Percentiles rank a stretch among this genome's conserved stretches.
phyloP scores from a whole-genome alignment of 2,888 invertebrate species.

The Ephialtes manifestator region DNA sequence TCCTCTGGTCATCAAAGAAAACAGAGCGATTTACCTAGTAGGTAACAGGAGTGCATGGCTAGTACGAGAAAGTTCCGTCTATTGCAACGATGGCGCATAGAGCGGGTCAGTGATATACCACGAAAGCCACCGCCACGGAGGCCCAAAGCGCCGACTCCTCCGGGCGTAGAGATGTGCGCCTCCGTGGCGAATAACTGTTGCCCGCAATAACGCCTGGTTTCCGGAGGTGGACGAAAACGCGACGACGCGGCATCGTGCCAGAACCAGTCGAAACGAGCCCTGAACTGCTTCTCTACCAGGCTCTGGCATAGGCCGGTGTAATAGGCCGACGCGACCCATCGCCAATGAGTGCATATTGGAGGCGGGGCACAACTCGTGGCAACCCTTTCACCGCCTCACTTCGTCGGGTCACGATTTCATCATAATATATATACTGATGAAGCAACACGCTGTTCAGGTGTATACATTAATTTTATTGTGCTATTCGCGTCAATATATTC shows the following conservation, averaged over 20 bases:
- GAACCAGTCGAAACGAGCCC: slow-evolving; percentile 79
- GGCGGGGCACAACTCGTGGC: slow-evolving; percentile 82
- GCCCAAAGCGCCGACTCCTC: slow-evolving; percentile 63
- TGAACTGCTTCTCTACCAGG: slow-evolving; percentile 70
- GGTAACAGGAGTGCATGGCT: slow-evolving; percentile 26
- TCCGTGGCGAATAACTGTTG: slow-evolving; percentile 68
- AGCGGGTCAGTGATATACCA: slow-evolving; percentile 60
- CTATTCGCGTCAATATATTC: background rate
- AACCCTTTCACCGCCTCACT: slow-evolving; percentile 63
- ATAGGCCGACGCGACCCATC: slow-evolving; percentile 84
- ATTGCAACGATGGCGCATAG: slow-evolving; percentile 48
- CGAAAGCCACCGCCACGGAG: slow-evolving; percentile 45
- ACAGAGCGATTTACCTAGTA: background rate
- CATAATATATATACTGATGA: background rate
- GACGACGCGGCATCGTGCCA: slow-evolving; percentile 83
- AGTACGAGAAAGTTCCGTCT: slow-evolving; percentile 36
- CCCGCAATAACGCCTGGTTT: slow-evolving; percentile 66
- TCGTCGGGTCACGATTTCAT: slow-evolving; percentile 42
- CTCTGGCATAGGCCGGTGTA: slow-evolving; percentile 83
- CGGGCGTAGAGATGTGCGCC: slow-evolving; percentile 61
- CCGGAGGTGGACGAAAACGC: slow-evolving; percentile 72
- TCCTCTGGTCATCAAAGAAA: background rate
- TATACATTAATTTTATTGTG: background rate
- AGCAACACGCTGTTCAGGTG: background rate
- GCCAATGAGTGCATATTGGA: slow-evolving; percentile 84